Evolutionary conservation across 2,113 vertebrate genomes (phyloP), one percentile per base, ranked within the genome.

Genomic region (zebrafish (Danio rerio)): DNA sequence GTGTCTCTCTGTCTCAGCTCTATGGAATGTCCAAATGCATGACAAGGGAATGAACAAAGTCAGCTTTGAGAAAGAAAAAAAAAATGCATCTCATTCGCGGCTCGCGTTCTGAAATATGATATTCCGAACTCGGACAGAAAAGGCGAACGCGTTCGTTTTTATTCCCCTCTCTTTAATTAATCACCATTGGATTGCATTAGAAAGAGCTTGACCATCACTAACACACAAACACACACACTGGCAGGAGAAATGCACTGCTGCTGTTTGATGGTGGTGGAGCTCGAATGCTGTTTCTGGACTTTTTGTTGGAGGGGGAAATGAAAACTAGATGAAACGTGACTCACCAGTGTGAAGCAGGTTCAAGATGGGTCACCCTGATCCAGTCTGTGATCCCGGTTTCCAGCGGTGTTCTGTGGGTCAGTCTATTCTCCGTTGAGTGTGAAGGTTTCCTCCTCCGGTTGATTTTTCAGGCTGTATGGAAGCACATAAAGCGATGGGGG

Each of bases 361-460:
- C 31, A 31, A 50, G 45, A 78, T 63, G 4, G 76, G 50, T 66
- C 76, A 9, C 49, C 0, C 49, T n/a, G 61, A 40, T 79, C 47
- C 76, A 66, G 49, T 79, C 61, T 55, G 62, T 55, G 76, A 42
- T 78, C 61, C 76, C 31, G 61, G 21, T 50, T 66, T 43, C 0
- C 13, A 42, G 21, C 76, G 62, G 50, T 78, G 58, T 78, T 85
- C 75, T 50, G 68, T 59, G 59, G 66, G 65, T 80, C 68, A 47
- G 76, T 68, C 56, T 82, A 61, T 85, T 85, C 80, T 85, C 65
- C 75, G 63, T 55, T 52, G 68, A 80, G 59, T 61, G 75, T 83
- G 86, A 77, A 76, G 79, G 68, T 82, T 87, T 87, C 81, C 83
- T 85, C 83, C 77, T 85, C 83, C 77, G 71, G 83, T 74, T 87